Conservation (phyloP, 2,797 vertebrate genomes). For the Stomatorhinus walkeri region DNA sequence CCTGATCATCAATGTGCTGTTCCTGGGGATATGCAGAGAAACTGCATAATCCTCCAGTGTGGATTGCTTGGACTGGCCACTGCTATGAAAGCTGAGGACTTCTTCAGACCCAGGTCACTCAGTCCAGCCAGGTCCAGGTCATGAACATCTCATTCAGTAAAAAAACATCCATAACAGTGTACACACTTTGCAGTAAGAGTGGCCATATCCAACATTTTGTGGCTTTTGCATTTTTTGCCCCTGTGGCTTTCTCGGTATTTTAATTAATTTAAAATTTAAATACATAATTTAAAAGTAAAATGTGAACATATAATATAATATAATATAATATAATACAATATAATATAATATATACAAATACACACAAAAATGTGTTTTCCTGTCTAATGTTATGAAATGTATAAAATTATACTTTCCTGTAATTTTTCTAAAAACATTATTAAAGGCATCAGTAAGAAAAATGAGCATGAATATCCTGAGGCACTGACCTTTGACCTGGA, state of each 20-base stretch:
- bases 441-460: not conserved
- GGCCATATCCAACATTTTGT: not conserved
- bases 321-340: not conserved
- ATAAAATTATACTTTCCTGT: not conserved
- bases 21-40: not conserved
- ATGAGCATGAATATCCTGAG: conserved; percentile 37
- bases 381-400: not conserved
- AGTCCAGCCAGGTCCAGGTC: not conserved
- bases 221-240: not conserved
- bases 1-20: not conserved
- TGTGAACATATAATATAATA: not conserved
- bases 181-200: not conserved
- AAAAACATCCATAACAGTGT: not conserved
- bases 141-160: not conserved
- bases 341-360: not conserved
- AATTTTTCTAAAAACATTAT: not conserved
- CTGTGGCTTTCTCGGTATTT: not conserved
- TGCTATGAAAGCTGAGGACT: not conserved
- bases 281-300: not conserved
- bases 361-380: not conserved
- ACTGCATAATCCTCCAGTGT: not conserved
- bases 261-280: not conserved
- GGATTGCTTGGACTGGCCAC: not conserved
- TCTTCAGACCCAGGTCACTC: not conserved
- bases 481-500: conserved; percentile 28